Evolutionary conservation across 2,113 vertebrate genomes (phyloP).

Genomic region (Neodon shergylaensis): DNA sequence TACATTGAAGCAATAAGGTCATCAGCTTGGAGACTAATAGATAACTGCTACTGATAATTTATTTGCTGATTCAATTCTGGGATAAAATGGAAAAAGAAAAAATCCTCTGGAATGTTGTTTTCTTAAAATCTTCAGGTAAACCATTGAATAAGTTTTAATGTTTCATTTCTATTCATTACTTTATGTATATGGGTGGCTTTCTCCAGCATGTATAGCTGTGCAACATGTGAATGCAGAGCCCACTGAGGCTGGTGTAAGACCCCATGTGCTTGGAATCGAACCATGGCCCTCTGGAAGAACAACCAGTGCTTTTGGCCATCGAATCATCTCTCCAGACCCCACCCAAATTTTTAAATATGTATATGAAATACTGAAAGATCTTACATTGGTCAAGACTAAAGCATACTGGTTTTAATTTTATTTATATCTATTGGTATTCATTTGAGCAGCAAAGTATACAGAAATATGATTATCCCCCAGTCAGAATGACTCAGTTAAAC

Average conservation of each 20-base stretch:
- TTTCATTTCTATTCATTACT: neutral
- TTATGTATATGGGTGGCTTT: neutral
- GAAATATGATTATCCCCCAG: constrained; percentile 5
- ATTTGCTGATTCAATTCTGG: neutral
- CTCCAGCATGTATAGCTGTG: neutral
- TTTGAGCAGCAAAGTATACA: neutral
- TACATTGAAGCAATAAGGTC: neutral
- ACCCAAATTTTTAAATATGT: neutral
- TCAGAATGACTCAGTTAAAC: neutral
- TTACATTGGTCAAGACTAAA: neutral
- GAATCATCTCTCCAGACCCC: neutral
- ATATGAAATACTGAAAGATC: neutral
- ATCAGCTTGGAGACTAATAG: neutral
- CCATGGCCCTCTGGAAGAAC: neutral
- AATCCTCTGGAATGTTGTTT: neutral
- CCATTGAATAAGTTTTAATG: neutral
- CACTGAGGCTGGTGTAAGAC: neutral
- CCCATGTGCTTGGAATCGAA: neutral
- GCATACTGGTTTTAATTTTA: neutral
- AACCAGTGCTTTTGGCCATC: neutral
- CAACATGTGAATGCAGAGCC: neutral
- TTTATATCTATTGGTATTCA: neutral
- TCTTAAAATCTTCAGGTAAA: constrained; percentile 1
- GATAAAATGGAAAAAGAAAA: neutral
- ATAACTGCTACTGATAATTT: neutral